Evolutionary conservation across 2,888 invertebrate species (phyloP), one percentile per base, ranked within the genome.

Genomic region (Andricus quercusramuli): DNA sequence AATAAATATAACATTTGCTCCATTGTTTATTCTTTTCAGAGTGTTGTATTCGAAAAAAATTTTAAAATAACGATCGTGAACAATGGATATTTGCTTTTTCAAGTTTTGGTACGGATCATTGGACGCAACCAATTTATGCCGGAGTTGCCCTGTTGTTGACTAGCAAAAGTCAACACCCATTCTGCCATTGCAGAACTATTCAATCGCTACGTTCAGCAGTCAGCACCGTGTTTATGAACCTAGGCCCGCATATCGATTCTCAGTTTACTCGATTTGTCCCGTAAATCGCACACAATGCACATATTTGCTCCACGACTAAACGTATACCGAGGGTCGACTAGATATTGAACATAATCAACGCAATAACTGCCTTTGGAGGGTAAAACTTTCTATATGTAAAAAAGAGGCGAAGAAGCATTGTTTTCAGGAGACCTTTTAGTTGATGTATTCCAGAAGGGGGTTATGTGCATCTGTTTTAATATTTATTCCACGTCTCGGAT

Each of bases 251-350:
- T 74, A 74, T 74, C 74, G 74, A 74, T 74, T 74, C 56, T 74
- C 37, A 56, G 74, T 74, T 74, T 74, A 74, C 74, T 74, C 74
- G 56, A 74, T 74, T 74, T 74, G 74, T 74, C 74, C 74, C 74
- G 74, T 56, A 74, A 74, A 74, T 74, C 74, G 74, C 32, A 74
- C 74, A 74, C 74, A 74, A 74, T 74, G 56, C 56, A 74, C 74
- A 74, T 74, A 74, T 74, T 74, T 74, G 32, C 74, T 74, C 56
- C 51, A 56, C 56, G 56, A 74, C 74, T 32, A 74, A 74, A 74
- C 74, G 51, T 17, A 70, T 32, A 74, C 41, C 67, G 41, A 67
- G 67, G 67, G 22, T 67, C 67, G 67, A 67, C 67, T 67, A 67
- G 67, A 67, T 67, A 67, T 67, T n/a, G n/a, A 67, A 67, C 41